Percentiles rank a stretch among this genome's conserved stretches.
Conservation (phyloP, 2,888 invertebrate species). For the Dinocampus coccinellae region DNA sequence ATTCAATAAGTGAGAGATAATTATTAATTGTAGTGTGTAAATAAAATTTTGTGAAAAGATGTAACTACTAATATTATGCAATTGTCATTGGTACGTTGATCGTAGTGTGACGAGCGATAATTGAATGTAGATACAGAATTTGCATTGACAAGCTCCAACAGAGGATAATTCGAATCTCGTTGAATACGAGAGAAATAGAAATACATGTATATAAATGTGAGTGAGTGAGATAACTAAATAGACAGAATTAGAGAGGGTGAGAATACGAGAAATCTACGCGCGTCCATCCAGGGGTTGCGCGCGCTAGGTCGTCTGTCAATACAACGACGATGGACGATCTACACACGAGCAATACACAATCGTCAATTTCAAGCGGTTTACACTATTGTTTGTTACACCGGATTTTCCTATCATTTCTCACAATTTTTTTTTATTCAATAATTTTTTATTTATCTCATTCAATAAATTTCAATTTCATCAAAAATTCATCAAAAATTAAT, state of each 20-base stretch:
- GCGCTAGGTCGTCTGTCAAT: constrained; percentile 69
- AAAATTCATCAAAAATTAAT: no score
- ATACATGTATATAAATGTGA: constrained; percentile 40
- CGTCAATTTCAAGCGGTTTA: constrained; percentile 27
- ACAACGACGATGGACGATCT: constrained; percentile 62
- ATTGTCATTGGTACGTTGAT: constrained; percentile 55
- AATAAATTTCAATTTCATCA: no score
- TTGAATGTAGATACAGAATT: constrained; percentile 68
- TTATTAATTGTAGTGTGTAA: not conserved
- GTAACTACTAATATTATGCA: constrained; percentile 4
- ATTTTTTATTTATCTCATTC: not conserved
- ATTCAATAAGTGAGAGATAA: not conserved
- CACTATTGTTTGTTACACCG: constrained; percentile 56
- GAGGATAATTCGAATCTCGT: constrained; percentile 69
- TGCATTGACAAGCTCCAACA: constrained; percentile 68
- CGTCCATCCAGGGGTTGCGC: constrained; percentile 39
- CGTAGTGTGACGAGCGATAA: constrained; percentile 68
- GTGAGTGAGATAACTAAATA: constrained; percentile 19
- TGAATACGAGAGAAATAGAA: constrained; percentile 62
- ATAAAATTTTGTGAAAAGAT: not conserved
- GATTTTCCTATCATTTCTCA: constrained; percentile 25
- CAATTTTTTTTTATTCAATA: no score
- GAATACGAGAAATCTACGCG: constrained; percentile 31
- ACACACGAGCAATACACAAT: constrained; percentile 21
- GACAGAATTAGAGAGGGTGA: constrained; percentile 14